Evolutionary conservation across 2,888 invertebrate genomes (phyloP), one percentile per base, ranked within the genome.

Genomic region (Ophion costatus): DNA sequence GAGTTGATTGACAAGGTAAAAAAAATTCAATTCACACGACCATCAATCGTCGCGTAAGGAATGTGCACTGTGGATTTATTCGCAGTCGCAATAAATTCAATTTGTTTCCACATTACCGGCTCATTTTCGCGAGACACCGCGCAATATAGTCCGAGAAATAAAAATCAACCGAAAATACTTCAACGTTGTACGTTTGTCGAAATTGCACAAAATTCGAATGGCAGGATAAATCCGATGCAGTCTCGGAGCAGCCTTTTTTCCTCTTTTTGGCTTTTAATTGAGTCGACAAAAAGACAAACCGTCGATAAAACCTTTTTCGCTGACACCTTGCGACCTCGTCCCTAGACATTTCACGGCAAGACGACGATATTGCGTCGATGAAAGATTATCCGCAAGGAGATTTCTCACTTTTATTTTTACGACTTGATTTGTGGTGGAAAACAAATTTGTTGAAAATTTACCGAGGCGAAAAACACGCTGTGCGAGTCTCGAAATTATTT

Each of bases 191-290:
- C 51, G 51, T 61, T 75, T 45, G 17, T 69, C 33, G 22, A 80
- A 80, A 59, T 80, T 83, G 45, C 74, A 80, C 51, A 29, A 61
- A 24, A 59, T 64, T 76, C 59, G 22, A 83, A 76, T 57, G 83
- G 71, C 77, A 80, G 80, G 73, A 84, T 80, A 66, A 24, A 71
- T 71, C 75, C 75, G 74, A 76, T 38, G 45, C 29, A 70, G 69
- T 69, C 29, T 80, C 73, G 71, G 80, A 66, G 57, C 66, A 73
- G 73, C 74, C 64, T 73, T 66, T 56, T 66, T 22, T 38, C 56
- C 29, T 22, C 29, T 51, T 79, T 79, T 79, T 79, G 70, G 79
- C 71, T 79, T 73, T 80, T 22, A 61, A 70, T 78, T 22, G 67
- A 66, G 9, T n/a, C n/a, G 66, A 67, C 56, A 56, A 73, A 64